Conservation (phyloP, 2,113 vertebrate species). For the Hippoglossus stenolepis region DNA sequence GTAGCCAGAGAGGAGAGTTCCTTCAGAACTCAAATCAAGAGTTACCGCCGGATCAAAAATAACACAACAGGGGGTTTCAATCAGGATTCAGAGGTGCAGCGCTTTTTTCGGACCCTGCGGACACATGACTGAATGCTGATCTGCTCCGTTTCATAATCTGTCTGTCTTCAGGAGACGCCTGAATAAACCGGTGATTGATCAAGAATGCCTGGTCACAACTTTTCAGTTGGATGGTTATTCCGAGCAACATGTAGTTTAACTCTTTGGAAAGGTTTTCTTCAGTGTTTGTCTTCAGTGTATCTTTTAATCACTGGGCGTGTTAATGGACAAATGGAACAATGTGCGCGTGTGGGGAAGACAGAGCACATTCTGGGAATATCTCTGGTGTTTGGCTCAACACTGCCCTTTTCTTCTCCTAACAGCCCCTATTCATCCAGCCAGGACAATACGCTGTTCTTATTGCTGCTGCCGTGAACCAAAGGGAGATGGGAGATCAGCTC, state of each 20-base stretch:
- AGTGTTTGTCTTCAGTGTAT: slow-evolving; percentile 31
- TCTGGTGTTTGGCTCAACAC: slow-evolving; percentile 80
- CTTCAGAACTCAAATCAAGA: slow-evolving; percentile 15
- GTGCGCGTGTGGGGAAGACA: slow-evolving; percentile 75
- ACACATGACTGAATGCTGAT: slow-evolving; percentile 29
- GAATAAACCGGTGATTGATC: slow-evolving; percentile 23
- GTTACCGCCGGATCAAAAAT: slow-evolving; percentile 14
- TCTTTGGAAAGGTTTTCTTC: background rate
- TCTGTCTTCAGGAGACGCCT: slow-evolving; percentile 23
- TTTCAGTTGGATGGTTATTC: background rate
- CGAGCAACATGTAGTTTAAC: background rate
- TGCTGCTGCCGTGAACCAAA: slow-evolving; percentile 50
- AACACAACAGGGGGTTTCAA: background rate
- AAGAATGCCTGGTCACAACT: background rate
- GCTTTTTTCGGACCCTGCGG: background rate
- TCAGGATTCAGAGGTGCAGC: background rate
- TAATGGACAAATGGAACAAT: slow-evolving; percentile 71
- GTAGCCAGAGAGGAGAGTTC: slow-evolving; percentile 22
- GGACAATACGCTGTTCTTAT: slow-evolving; percentile 81
- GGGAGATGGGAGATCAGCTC: slow-evolving; percentile 52
- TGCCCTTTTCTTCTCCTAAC: slow-evolving; percentile 82
- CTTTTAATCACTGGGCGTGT: slow-evolving; percentile 34
- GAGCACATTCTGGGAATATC: slow-evolving; percentile 83
- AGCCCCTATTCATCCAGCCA: slow-evolving; percentile 78
- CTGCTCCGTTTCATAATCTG: slow-evolving; percentile 44